phyloP scores from a whole-genome alignment of 2,797 vertebrate species.

The Ficedula albicollis region DNA sequence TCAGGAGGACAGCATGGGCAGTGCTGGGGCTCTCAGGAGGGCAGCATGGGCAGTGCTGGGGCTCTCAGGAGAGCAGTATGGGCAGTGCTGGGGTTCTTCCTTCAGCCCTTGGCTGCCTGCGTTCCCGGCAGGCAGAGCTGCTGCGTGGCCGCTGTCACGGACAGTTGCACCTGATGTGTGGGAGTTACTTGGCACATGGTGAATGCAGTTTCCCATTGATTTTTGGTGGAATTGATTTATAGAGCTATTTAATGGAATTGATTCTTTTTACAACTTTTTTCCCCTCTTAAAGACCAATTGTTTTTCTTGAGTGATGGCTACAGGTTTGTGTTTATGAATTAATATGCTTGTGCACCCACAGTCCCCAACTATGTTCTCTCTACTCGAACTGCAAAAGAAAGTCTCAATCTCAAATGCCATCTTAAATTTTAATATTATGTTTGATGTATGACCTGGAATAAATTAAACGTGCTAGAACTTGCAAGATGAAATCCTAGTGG shows the following conservation, averaged over 20 bases:
- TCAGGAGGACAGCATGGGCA: fast-evolving
- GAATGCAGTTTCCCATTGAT: constrained; percentile 56
- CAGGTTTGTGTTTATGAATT: constrained; percentile 45
- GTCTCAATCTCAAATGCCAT: constrained; percentile 48
- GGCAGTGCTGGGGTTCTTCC: neutral
- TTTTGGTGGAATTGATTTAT: constrained; percentile 69
- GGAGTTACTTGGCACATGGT: constrained; percentile 44
- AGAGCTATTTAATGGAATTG: constrained; percentile 65
- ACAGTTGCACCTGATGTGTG: constrained; percentile 37
- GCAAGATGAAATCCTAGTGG: constrained; percentile 55
- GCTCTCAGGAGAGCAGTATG: neutral
- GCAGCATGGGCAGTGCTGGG: fast-evolving
- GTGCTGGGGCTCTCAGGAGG: neutral
- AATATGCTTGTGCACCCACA: neutral
- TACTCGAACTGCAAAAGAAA: neutral
- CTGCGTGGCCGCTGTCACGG: neutral
- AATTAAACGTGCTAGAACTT: constrained; percentile 60
- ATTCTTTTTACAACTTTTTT: constrained; percentile 66
- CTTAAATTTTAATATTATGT: constrained; percentile 52
- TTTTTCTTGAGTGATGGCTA: constrained; percentile 51
- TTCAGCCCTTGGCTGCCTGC: neutral
- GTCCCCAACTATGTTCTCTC: neutral
- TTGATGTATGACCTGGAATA: constrained; percentile 63
- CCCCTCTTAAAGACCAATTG: constrained; percentile 53
- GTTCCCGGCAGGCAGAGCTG: neutral